Conservation (phyloP, 2,113 vertebrate genomes). For the Heterocephalus glaber region DNA sequence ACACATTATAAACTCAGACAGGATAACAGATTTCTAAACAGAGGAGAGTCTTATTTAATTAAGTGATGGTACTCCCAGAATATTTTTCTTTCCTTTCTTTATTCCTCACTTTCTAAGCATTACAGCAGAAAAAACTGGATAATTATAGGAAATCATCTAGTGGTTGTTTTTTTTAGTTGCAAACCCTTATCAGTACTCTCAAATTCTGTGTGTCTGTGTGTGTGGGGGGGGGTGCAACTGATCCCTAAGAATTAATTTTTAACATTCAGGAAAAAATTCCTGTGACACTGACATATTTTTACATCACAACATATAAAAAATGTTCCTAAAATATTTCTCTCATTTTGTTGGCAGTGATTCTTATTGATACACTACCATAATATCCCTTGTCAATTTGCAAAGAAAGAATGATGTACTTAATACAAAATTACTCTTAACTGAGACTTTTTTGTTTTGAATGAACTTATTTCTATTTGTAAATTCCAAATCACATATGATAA, state of each 20-base stretch:
- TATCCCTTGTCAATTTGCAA: background rate
- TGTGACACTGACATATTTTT: background rate
- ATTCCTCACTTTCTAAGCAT: conserved; percentile 14
- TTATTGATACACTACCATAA: background rate
- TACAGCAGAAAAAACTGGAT: background rate
- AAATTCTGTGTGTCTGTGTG: background rate
- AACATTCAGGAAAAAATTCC: background rate
- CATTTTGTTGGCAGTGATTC: background rate
- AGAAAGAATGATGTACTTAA: background rate
- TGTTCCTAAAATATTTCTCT: background rate
- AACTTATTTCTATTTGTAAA: conserved; percentile 9
- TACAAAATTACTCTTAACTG: background rate
- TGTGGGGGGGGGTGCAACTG: background rate
- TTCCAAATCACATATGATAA: background rate
- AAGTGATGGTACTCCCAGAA: background rate
- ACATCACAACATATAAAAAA: background rate
- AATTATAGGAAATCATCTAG: conserved; percentile 14
- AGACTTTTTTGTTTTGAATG: background rate
- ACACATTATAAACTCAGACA: background rate
- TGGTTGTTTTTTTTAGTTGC: background rate
- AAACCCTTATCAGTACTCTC: background rate
- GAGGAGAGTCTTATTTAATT: background rate
- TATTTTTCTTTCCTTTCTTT: conserved; percentile 13
- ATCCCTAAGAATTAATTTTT: background rate
- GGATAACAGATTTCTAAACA: background rate